Conservation (phyloP, 1,140 invertebrate genomes). For the Polyergus mexicanus region DNA sequence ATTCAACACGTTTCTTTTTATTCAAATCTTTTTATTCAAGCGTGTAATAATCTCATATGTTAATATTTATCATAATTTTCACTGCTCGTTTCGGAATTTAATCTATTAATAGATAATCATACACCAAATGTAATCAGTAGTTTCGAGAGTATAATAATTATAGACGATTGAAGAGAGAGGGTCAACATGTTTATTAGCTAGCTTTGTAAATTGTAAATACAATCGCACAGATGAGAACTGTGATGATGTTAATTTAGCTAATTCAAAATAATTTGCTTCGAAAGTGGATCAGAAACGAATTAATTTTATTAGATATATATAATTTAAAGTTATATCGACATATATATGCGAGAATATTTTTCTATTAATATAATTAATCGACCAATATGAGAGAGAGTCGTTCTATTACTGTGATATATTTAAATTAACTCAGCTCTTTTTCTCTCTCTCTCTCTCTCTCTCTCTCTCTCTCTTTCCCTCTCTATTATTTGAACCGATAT, state of each 20-base stretch:
- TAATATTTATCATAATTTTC: conserved; percentile 36
- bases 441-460: too few species aligned
- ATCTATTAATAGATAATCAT: conserved; percentile 38
- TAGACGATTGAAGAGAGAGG: background rate
- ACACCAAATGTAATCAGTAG: conserved; percentile 20
- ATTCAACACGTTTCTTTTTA: background rate
- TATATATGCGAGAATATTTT: conserved; percentile 41
- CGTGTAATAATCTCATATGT: conserved; percentile 14
- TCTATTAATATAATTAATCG: conserved; percentile 44
- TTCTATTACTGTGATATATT: conserved; percentile 2
- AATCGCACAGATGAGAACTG: background rate
- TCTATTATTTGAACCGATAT: conserved; percentile 35
- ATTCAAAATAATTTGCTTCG: conserved; percentile 14
- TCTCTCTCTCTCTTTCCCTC: too few species aligned
- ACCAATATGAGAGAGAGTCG: conserved; percentile 18
- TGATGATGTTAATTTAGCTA: conserved; percentile 19
- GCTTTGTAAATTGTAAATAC: conserved; percentile 40
- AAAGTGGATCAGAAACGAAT: conserved; percentile 27
- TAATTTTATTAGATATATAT: conserved; percentile 34
- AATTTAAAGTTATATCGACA: conserved; percentile 32
- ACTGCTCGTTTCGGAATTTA: conserved; percentile 17
- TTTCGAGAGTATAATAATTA: conserved; percentile 41
- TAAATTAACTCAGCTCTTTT: background rate
- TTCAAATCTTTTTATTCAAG: conserved; percentile 7
- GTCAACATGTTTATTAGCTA: conserved; percentile 25